Conservation (phyloP, 2,797 vertebrate genomes). For the Octomys mimax region DNA sequence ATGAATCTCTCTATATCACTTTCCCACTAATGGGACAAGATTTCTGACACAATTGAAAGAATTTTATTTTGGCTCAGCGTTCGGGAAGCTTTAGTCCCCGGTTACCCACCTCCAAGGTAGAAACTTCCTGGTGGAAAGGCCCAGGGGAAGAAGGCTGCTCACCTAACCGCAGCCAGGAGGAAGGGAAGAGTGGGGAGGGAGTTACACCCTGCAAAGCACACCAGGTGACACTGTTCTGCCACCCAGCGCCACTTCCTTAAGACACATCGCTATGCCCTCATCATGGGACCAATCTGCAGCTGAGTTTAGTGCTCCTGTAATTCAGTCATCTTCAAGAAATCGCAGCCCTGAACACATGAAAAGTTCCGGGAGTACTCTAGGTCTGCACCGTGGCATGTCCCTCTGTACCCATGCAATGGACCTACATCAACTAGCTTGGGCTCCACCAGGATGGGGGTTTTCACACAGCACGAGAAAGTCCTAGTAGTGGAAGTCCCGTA, state of each 20-base stretch:
- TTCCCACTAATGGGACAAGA: not conserved
- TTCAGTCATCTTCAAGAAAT: not conserved
- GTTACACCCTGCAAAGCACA: not conserved
- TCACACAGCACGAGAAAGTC: not conserved
- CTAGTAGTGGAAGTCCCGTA: not conserved
- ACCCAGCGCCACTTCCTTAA: not conserved
- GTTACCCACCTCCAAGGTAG: not conserved
- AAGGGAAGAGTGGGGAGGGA: not conserved
- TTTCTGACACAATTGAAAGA: not conserved
- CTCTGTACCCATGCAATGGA: not conserved
- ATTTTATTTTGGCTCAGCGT: not conserved
- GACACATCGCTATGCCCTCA: not conserved
- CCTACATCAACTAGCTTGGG: not conserved
- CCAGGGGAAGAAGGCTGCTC: not conserved
- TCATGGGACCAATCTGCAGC: not conserved
- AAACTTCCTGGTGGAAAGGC: not conserved
- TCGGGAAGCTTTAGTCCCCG: rapidly evolving
- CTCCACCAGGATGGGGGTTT: not conserved
- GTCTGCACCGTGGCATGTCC: not conserved
- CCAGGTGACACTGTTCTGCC: not conserved
- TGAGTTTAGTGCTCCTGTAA: not conserved
- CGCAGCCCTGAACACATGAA: not conserved
- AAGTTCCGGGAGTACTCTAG: not conserved
- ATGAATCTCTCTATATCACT: not conserved
- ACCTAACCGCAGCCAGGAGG: not conserved